Evolutionary conservation across 2,888 invertebrate species (phyloP).

Genomic region (Drosophila lutescens): DNA sequence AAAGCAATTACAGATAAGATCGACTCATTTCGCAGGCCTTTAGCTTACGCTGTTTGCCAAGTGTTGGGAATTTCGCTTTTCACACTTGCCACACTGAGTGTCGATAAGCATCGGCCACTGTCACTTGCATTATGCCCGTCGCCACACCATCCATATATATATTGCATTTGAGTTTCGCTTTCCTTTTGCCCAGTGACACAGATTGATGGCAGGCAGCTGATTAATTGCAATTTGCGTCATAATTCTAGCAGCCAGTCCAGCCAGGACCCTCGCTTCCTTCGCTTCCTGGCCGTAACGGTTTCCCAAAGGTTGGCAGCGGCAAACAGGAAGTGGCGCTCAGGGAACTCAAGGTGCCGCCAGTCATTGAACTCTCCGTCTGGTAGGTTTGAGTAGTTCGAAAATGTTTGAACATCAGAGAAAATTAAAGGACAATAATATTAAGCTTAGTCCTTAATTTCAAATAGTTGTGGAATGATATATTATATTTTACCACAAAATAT

Average conservation of each 20-base stretch:
- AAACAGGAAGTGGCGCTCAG: slow-evolving; percentile 64
- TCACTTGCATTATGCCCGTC: slow-evolving; percentile 38
- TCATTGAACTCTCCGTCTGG: slow-evolving; percentile 51
- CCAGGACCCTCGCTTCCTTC: neutral
- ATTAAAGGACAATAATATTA: too few species aligned
- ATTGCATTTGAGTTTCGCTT: slow-evolving; percentile 70
- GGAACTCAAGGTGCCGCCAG: slow-evolving; percentile 65
- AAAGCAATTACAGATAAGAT: slow-evolving; percentile 83
- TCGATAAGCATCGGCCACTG: slow-evolving; percentile 33
- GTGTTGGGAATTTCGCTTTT: slow-evolving; percentile 71
- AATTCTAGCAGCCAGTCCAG: slow-evolving; percentile 23
- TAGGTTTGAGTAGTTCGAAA: too few species aligned
- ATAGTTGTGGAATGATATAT: too few species aligned
- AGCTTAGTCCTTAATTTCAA: too few species aligned
- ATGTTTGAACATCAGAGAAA: too few species aligned
- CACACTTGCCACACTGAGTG: slow-evolving; percentile 55
- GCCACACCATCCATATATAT: slow-evolving; percentile 39
- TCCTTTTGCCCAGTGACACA: slow-evolving; percentile 75
- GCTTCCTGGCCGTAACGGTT: slow-evolving; percentile 11
- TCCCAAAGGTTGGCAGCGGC: slow-evolving; percentile 60
- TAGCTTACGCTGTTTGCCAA: slow-evolving; percentile 58
- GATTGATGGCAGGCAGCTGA: slow-evolving; percentile 59
- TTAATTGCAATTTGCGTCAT: slow-evolving; percentile 50
- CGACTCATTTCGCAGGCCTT: slow-evolving; percentile 74
- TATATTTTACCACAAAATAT: too few species aligned